A percentile compares a stretch with the other conserved stretches of the same genome.
Evolutionary conservation across 2,888 invertebrate species (phyloP).

Genomic region (Stenodema calcarata): DNA sequence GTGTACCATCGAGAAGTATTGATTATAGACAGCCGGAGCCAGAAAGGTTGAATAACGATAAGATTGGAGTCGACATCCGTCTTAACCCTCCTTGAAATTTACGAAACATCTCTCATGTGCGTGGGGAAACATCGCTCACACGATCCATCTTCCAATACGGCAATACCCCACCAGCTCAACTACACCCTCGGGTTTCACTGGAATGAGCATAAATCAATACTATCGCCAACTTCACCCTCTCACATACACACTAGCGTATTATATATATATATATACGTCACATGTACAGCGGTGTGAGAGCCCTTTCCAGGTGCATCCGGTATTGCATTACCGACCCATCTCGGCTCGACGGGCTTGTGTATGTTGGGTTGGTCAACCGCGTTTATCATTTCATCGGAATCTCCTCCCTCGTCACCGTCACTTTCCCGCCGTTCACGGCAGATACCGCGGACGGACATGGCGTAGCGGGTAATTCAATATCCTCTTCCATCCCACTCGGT

Average conservation of each 20-base stretch:
- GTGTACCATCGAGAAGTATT: neutral
- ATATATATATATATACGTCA: neutral
- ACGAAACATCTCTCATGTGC: neutral
- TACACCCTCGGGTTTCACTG: neutral
- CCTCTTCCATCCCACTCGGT: neutral
- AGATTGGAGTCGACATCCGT: neutral
- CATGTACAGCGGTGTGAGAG: neutral
- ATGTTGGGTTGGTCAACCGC: neutral
- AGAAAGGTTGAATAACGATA: neutral
- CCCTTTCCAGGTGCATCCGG: neutral
- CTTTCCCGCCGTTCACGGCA: neutral
- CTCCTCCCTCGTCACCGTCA: no score
- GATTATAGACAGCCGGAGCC: neutral
- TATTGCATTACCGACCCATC: neutral
- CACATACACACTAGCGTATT: neutral
- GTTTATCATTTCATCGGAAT: neutral
- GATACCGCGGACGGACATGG: neutral
- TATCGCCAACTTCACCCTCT: neutral
- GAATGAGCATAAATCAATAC: slow-evolving; percentile 19
- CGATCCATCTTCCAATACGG: slow-evolving; percentile 2
- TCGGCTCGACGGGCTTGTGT: neutral
- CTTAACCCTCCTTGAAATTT: neutral
- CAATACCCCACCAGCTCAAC: neutral
- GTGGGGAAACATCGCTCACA: neutral
- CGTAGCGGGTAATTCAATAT: neutral